Percentiles rank a stretch among this genome's conserved stretches.
phyloP scores from a whole-genome alignment of 2,113 vertebrate genomes.

The Erpornis zantholeuca region DNA sequence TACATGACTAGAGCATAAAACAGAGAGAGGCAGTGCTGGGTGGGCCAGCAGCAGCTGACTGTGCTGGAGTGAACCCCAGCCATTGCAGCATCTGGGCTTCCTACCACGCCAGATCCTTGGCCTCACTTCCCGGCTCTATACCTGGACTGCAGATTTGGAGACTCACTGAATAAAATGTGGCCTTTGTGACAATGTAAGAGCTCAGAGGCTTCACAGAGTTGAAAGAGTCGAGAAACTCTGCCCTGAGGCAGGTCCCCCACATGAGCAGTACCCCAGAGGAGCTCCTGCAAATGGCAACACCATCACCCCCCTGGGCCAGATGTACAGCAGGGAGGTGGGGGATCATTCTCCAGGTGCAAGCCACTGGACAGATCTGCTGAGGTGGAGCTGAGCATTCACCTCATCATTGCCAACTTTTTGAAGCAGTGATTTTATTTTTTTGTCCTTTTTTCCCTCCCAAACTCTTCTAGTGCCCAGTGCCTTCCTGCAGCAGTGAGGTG shows the following conservation, averaged over 20 bases:
- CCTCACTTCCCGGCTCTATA: background rate
- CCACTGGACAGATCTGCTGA: background rate
- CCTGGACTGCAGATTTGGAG: background rate
- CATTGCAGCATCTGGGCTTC: fast-evolving
- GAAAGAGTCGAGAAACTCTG: background rate
- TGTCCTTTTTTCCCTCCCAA: background rate
- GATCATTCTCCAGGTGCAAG: background rate
- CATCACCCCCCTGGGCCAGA: fast-evolving
- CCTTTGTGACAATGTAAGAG: background rate
- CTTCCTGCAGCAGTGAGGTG: background rate
- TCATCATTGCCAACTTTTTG: background rate
- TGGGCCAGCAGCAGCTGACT: background rate
- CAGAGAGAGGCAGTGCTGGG: background rate
- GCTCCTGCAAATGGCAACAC: background rate
- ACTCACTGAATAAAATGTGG: background rate
- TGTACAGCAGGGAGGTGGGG: fast-evolving
- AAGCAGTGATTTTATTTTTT: background rate
- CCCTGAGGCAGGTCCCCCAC: background rate
- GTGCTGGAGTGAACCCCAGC: fast-evolving
- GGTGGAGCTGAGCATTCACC: background rate
- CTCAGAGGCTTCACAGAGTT: fast-evolving
- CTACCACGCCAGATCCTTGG: background rate
- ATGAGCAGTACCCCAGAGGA: fast-evolving
- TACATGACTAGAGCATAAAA: background rate
- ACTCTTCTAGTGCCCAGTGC: fast-evolving